Evolutionary conservation across 2,797 vertebrate species (phyloP).

Genomic region (Chromobotia macracanthus): DNA sequence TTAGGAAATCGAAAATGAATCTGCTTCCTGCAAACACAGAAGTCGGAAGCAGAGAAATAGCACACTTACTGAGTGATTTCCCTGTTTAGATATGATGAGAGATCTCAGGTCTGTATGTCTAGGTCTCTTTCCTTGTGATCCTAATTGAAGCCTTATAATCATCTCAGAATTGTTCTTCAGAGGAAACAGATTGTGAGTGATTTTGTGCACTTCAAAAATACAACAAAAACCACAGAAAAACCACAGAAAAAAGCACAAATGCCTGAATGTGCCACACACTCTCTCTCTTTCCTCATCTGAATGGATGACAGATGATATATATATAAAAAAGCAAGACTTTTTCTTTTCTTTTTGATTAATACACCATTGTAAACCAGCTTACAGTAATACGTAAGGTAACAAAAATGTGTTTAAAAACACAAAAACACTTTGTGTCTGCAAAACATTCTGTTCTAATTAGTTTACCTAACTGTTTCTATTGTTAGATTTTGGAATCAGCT

Average conservation of each 20-base stretch:
- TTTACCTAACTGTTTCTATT: slow-evolving; percentile 52
- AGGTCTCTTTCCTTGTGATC: slow-evolving; percentile 8
- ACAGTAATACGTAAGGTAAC: not conserved
- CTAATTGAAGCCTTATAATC: slow-evolving; percentile 60
- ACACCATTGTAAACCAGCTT: slow-evolving; percentile 3
- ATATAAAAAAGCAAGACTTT: not conserved
- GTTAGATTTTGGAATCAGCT: slow-evolving; percentile 48
- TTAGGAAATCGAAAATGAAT: slow-evolving; percentile 40
- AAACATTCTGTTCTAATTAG: slow-evolving; percentile 55
- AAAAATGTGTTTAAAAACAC: slow-evolving; percentile 5
- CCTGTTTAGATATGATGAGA: slow-evolving; percentile 17
- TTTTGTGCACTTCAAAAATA: slow-evolving; percentile 3
- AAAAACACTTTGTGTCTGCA: slow-evolving; percentile 32
- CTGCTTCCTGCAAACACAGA: slow-evolving; percentile 37
- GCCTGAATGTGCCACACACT: slow-evolving; percentile 2
- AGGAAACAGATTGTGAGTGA: slow-evolving; percentile 7
- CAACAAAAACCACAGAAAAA: not conserved
- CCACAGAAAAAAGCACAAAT: slow-evolving; percentile 10
- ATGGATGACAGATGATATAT: slow-evolving; percentile 63
- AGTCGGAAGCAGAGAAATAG: slow-evolving; percentile 34
- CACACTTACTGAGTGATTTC: slow-evolving; percentile 38
- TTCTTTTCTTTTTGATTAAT: not conserved
- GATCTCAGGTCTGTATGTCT: slow-evolving; percentile 23
- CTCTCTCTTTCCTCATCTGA: slow-evolving; percentile 37
- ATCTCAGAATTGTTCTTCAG: slow-evolving; percentile 31